Evolutionary conservation across 92 coral and sea anemone genomes (phyloP), one percentile per base, ranked within the genome.

Genomic region (Porites divaricata): DNA sequence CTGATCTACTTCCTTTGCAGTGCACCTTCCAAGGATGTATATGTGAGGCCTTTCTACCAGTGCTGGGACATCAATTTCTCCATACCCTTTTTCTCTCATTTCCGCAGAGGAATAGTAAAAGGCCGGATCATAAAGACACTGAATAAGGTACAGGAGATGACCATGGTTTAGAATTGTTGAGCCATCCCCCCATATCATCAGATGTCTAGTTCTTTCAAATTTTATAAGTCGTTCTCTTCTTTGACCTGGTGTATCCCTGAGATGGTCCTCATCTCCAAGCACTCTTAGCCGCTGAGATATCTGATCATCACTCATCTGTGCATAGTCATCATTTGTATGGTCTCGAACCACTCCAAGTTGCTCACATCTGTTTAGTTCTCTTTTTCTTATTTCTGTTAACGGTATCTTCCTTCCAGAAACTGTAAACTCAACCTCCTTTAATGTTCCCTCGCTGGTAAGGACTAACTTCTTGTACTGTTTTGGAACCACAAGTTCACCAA

Each of bases 201-300:
- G 81, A n/a, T 76, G 81, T 22, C 81, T 26, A 54, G 81, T 76
- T 76, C 81, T 74, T 26, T 83, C 41, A 16, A 74, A 74, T 48
- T 25, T 74, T 6, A 74, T 74, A 1, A 74, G 78, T 12, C 6
- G 78, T 74, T 54, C 20, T 12, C 24, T 74, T 24, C 63, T 22
- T 53, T 74, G 41, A 1, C 25, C 13, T 17, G 76, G 15, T 9
- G 61, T 72, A 35, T 35, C 45, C 62, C 62, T 56, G 62, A 16
- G 62, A 11, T 56, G 13, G 14, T 8, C 17, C 14, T 11, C 62
- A 56, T 56, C 62, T 56, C 62, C 62, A 56, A 16, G 62, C 13
- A 16, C 13, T 16, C 13, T 56, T 56, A 11, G 14, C 17, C 5
- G 13, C 13, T 56, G 17, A 11, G 62, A 11, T 56, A 56, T 56